Evolutionary conservation across 2,888 invertebrate species (phyloP).

Genomic region (Lasiommata megera): DNA sequence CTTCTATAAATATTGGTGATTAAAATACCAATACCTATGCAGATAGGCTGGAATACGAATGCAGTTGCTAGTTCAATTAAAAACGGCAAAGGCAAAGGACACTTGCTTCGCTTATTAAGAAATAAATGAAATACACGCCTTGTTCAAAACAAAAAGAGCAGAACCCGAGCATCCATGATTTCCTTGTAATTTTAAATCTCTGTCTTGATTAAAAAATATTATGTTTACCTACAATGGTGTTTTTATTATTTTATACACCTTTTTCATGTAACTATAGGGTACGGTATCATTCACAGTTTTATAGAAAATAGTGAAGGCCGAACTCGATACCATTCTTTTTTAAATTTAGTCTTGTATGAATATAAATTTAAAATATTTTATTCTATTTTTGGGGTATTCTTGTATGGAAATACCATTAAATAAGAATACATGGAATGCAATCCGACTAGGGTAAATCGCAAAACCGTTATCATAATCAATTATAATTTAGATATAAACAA

Average conservation of each 20-base stretch:
- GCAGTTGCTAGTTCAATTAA: slow-evolving; percentile 64
- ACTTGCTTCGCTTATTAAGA: slow-evolving; percentile 65
- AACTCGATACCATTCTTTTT: too few species aligned
- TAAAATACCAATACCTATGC: slow-evolving; percentile 60
- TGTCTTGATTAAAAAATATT: background rate
- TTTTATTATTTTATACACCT: background rate
- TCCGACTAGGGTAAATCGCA: too few species aligned
- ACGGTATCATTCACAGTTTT: too few species aligned
- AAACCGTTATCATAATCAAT: too few species aligned
- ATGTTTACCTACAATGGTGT: background rate
- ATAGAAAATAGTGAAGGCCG: too few species aligned
- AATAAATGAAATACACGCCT: slow-evolving; percentile 65
- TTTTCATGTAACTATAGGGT: too few species aligned
- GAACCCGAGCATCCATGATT: slow-evolving; percentile 28
- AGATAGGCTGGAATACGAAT: slow-evolving; percentile 40
- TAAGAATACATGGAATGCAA: too few species aligned
- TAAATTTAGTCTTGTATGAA: too few species aligned
- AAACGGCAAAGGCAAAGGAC: slow-evolving; percentile 48
- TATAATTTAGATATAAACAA: too few species aligned
- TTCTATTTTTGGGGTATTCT: too few species aligned
- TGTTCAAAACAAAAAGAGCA: slow-evolving; percentile 40
- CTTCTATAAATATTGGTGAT: slow-evolving; percentile 59
- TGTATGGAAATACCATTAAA: too few species aligned
- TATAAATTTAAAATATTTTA: too few species aligned
- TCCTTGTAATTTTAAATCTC: background rate